Base-by-base conservation (phyloP, 1,140 invertebrate species). In the Bombus haemorrhoidalis region DNA sequence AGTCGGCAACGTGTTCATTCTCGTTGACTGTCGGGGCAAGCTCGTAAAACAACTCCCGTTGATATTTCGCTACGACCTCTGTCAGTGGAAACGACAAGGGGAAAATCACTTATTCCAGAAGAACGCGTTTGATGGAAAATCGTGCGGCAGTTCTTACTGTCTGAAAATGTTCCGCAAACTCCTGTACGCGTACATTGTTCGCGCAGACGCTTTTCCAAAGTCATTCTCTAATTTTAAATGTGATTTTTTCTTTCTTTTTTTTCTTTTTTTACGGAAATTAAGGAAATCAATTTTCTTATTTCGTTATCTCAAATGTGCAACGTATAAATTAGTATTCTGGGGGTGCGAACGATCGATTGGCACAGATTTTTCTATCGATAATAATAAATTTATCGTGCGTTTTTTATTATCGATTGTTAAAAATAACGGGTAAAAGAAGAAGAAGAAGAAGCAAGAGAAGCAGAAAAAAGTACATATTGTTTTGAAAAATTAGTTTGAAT, bases 1-100 rank as follows among this genome's bases (percentile, higher is more conserved):
- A 91, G 90, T 85, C 87, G 88, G 79, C 86, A 90, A 85, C 86
- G 79, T 86, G 86, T 86, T 89, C 85, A 75, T 90, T 90, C 79
- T 57, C 85, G 89, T 69, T 59, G n/a, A 76, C 88, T 86, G 76
- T 64, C 57, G 41, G 69, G 43, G 0, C 10, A 77, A 64, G 53
- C 88, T 89, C 76, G 87, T 83, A 84, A 81, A 89, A 89, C 88
- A 85, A 89, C 84, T 81, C 84, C 64, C 74, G 87, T 76, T 85
- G 80, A 84, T 87, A 81, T 76, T 83, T 74, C 85, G 34, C 66
- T 76, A 66, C 79, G 68, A 69, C 75, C 39, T 79, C 62, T 57
- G 89, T 84, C 66, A 68, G 80, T 89, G 84, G 75, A 77, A 86
- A 89, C 84, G 88, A 89, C 83, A 83, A 47, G 83, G 53, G 64